Base-by-base conservation (phyloP, 1,140 invertebrate species). In the Stratiolaelaps scimitus region DNA sequence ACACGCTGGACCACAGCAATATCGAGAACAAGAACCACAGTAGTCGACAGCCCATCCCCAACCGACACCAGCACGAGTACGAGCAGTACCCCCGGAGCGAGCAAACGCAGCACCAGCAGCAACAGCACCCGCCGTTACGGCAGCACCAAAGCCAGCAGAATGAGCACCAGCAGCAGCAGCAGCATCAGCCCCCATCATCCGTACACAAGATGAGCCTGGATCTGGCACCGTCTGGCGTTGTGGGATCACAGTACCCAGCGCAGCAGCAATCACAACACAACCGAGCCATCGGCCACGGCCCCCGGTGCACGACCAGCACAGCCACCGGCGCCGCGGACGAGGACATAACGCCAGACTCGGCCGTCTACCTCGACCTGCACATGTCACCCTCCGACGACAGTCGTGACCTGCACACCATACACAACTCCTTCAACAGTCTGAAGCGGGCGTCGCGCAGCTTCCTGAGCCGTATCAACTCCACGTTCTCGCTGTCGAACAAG, bases 291-390 rank as follows among this genome's bases (percentile, higher is more conserved):
- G 53, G 53, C 53, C 26, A 60, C 53, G 34, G 34, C 34, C 34
- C 34, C 34, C 34, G 34, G 34, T 40, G 34, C 10, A 40, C 34
- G 10, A 40, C 34, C 5, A n/a, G n/a, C n/a, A 40, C 34, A 10
- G 10, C 34, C 34, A 40, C 34, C 34, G 34, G 5, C 34, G 34
- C 53, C 53, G 53, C 53, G 53, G 53, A 60, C 17, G 68, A 71
- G 43, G 70, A 71, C 53, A 71, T 71, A 29, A 71, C 70, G 29
- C 70, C 70, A 43, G 70, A 71, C 56, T 71, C 70, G 23, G 70
- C 70, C 15, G 70, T 71, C 7, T 71, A 67, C 64, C 53, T 71
- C 19, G 70, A 71, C 60, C 45, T 71, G 5, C 68, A 66, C 1
- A 43, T 69, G 60, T 66, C 70, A n/a, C 30, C 53, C 23, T 60